phyloP scores from a whole-genome alignment of 2,888 invertebrate species.

The Ariolimax columbianus region DNA sequence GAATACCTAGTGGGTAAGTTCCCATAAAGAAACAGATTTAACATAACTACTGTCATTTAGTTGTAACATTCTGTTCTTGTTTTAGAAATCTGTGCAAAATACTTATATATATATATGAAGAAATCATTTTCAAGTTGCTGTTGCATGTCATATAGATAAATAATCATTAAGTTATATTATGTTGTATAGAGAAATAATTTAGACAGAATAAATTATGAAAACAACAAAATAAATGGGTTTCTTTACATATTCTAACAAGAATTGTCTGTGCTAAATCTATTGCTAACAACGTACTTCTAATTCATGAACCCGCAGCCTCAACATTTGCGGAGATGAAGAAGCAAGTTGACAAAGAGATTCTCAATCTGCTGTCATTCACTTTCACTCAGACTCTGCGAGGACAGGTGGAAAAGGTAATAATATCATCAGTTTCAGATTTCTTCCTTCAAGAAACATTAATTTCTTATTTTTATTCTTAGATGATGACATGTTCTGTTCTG shows the following conservation, averaged over 20 bases:
- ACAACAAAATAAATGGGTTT: no score
- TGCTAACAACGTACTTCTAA: no score
- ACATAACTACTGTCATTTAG: background rate
- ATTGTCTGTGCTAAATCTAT: no score
- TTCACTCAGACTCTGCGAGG: slow-evolving; percentile 68
- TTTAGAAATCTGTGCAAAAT: no score
- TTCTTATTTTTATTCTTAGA: no score
- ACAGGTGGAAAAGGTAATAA: slow-evolving; percentile 71
- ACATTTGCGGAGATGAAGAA: slow-evolving; percentile 70
- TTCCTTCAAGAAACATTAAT: no score
- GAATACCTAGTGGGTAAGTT: slow-evolving; percentile 88
- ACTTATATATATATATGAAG: no score
- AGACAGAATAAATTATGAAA: no score
- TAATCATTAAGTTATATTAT: background rate
- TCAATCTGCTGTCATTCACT: slow-evolving; percentile 70
- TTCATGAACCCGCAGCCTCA: slow-evolving; percentile 59
- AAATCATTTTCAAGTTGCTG: no score
- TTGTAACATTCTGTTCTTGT: background rate
- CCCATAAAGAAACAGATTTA: background rate
- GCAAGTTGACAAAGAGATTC: slow-evolving; percentile 66
- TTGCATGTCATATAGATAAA: no score
- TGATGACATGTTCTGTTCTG: no score
- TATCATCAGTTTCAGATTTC: background rate
- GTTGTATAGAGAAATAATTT: background rate
- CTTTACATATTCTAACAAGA: no score